Conservation (phyloP, 2,888 invertebrate species). For the Galerucella nymphaeae region DNA sequence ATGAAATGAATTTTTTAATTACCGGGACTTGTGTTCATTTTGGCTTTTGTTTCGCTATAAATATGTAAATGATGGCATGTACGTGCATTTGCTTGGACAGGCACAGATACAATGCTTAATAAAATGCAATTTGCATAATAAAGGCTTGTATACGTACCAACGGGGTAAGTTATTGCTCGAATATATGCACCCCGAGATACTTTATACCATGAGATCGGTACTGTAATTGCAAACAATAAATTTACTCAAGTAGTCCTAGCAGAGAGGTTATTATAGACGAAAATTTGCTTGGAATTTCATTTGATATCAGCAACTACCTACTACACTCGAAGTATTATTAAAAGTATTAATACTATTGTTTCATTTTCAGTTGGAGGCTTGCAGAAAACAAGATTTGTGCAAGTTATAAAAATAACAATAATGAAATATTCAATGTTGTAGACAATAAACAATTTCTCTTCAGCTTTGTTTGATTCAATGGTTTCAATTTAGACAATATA, state of each 20-base stretch:
- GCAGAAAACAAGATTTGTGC: too few species aligned
- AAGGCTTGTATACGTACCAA: constrained; percentile 25
- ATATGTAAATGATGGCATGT: constrained; percentile 50
- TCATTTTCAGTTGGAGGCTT: too few species aligned
- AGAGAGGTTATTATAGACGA: background rate
- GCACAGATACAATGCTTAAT: constrained; percentile 41
- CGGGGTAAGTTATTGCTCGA: constrained; percentile 1
- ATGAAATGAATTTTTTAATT: constrained; percentile 49
- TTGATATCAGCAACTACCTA: too few species aligned
- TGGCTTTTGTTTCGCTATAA: constrained; percentile 42
- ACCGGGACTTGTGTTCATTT: constrained; percentile 47
- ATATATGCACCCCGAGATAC: constrained; percentile 15
- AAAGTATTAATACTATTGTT: too few species aligned
- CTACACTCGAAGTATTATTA: too few species aligned
- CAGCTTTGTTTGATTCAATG: too few species aligned
- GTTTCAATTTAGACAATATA: too few species aligned
- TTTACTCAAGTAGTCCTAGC: background rate
- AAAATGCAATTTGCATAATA: constrained; percentile 44
- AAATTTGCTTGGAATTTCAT: background rate
- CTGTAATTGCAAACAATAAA: constrained; percentile 10
- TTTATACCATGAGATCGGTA: constrained; percentile 4
- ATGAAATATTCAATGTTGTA: too few species aligned
- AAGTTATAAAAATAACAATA: too few species aligned
- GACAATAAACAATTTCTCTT: too few species aligned
- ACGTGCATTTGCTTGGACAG: constrained; percentile 43